A percentile compares a stretch with the other conserved stretches of the same genome.
These are phyloP conservation scores for Caenorhabditis wallacei DNA, from an alignment of 2,888 invertebrate species.

Conservation along the genomic window DNA sequence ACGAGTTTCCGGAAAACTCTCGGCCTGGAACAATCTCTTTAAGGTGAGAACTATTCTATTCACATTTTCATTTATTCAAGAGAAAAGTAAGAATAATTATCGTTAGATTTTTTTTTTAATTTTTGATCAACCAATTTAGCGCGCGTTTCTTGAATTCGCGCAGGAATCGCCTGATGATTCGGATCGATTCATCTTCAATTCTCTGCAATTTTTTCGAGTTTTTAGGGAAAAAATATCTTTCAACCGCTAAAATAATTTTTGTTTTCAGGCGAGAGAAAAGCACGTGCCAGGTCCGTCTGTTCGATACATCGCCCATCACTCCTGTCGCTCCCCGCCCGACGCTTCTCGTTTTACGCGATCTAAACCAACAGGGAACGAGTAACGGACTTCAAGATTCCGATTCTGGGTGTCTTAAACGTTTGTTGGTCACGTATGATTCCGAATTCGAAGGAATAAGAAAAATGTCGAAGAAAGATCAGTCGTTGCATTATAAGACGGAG, in stretches of 20 bases:
- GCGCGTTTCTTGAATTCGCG: too few relatives aligned
- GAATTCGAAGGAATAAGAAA: too few relatives aligned
- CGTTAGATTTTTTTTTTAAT: too few relatives aligned
- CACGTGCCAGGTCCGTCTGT: constrained; percentile 20
- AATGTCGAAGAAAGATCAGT: neutral
- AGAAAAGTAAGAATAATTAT: too few relatives aligned
- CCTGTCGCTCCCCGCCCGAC: constrained; percentile 14
- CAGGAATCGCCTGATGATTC: too few relatives aligned
- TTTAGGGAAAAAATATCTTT: too few relatives aligned
- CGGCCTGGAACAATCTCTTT: neutral
- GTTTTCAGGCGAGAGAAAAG: constrained; percentile 24
- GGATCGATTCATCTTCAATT: too few relatives aligned
- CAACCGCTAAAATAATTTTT: too few relatives aligned
- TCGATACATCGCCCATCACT: constrained; percentile 46
- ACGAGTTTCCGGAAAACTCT: neutral
- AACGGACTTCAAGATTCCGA: neutral
- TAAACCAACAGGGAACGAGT: neutral
- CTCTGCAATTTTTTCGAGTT: too few relatives aligned
- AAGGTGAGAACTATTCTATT: constrained; percentile 6
- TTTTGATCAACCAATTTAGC: too few relatives aligned
- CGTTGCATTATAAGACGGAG: neutral
- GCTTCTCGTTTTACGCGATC: neutral
- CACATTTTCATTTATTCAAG: neutral
- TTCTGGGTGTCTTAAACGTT: too few relatives aligned
- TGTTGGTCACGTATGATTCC: too few relatives aligned